These are phyloP conservation scores for Drepanosiphum platanoidis DNA, from an alignment of 2,888 invertebrate genomes.

Conservation along the genomic window DNA sequence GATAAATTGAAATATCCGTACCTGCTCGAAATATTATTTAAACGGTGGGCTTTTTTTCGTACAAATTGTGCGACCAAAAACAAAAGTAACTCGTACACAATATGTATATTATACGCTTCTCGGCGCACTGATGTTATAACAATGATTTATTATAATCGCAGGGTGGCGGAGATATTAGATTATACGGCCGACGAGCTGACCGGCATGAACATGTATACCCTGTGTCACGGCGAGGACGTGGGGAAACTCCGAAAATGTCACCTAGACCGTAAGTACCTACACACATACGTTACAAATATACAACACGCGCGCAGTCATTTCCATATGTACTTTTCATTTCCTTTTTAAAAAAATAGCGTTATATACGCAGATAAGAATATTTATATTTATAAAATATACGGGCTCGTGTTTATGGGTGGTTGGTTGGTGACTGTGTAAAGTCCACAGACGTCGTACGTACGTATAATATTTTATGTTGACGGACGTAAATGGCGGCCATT, in stretches of 20 bases:
- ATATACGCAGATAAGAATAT: neutral
- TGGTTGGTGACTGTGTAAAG: constrained; percentile 18
- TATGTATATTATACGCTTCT: too few species aligned
- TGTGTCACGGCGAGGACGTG: constrained; percentile 96
- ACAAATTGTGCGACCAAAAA: neutral
- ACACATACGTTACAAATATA: neutral
- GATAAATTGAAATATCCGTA: too few species aligned
- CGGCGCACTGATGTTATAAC: neutral
- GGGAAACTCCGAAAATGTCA: constrained; percentile 93
- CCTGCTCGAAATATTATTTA: too few species aligned
- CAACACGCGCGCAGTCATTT: neutral
- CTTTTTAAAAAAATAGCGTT: neutral
- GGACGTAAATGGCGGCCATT: constrained; percentile 45
- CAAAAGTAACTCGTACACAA: neutral
- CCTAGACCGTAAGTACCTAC: constrained; percentile 87
- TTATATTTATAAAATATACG: constrained; percentile 6
- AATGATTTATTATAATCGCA: constrained; percentile 63
- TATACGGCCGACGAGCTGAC: constrained; percentile 93
- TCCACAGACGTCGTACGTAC: neutral
- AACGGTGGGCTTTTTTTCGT: too few species aligned
- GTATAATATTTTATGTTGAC: constrained; percentile 16
- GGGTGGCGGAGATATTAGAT: constrained; percentile 91
- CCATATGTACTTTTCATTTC: too few species aligned
- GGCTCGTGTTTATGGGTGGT: neutral
- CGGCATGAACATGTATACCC: constrained; percentile 90